Conservation (phyloP, 2,888 invertebrate species). For the Rhagonycha fulva region DNA sequence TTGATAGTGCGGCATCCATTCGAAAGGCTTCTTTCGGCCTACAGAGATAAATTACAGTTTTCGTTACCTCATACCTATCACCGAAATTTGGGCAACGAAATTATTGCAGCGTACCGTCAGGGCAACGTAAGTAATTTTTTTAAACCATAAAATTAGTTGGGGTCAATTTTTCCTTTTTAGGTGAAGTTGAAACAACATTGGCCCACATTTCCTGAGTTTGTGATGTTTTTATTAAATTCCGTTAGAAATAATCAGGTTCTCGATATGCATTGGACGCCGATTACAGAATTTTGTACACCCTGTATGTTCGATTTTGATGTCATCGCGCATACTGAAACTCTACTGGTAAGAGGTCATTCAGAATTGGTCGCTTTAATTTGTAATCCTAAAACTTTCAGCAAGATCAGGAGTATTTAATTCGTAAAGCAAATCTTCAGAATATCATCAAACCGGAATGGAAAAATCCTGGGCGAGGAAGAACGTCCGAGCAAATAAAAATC, state of each 20-base stretch:
- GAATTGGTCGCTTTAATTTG: not conserved
- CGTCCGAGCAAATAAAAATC: conserved; percentile 71
- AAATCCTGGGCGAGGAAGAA: conserved; percentile 77
- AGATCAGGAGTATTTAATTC: conserved; percentile 81
- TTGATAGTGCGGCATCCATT: conserved; percentile 82
- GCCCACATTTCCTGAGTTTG: conserved; percentile 82
- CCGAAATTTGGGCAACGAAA: conserved; percentile 77
- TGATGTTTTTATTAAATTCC: conserved; percentile 76
- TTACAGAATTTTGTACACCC: conserved; percentile 82
- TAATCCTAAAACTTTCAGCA: conserved; percentile 61
- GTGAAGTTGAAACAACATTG: conserved; percentile 56
- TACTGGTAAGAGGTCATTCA: conserved; percentile 65
- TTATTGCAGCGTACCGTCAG: conserved; percentile 73
- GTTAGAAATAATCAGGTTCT: conserved; percentile 65
- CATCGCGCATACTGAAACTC: conserved; percentile 81
- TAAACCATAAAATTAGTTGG: not conserved
- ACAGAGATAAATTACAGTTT: conserved; percentile 83
- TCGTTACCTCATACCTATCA: conserved; percentile 83
- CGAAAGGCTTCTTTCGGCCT: conserved; percentile 79
- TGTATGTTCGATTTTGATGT: conserved; percentile 82
- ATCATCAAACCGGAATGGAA: conserved; percentile 83
- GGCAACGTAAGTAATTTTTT: conserved; percentile 54
- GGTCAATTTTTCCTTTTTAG: conserved; percentile 9
- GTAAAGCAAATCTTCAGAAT: conserved; percentile 73
- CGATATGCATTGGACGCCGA: conserved; percentile 90